Evolutionary conservation across 2,888 invertebrate genomes (phyloP).

Genomic region (Ectemnius cavifrons): DNA sequence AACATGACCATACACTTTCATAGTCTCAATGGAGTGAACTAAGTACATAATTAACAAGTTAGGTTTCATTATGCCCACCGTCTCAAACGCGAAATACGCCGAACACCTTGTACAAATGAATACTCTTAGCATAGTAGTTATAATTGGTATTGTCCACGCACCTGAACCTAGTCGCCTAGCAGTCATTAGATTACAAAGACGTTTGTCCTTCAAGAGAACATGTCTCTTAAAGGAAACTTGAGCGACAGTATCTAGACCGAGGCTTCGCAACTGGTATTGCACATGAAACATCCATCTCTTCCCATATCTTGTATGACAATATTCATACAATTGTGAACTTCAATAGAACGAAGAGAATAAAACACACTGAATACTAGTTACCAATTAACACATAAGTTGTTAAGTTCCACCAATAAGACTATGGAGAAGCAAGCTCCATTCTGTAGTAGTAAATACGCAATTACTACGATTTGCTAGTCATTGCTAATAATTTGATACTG

Average conservation of each 20-base stretch:
- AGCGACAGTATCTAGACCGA: conserved; percentile 21
- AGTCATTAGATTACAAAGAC: conserved; percentile 17
- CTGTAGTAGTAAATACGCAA: not conserved
- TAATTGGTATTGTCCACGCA: conserved; percentile 18
- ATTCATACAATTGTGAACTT: not conserved
- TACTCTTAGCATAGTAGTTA: conserved; percentile 19
- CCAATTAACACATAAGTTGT: not conserved
- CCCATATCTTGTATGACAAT: conserved; percentile 21
- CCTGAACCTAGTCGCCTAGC: conserved; percentile 7
- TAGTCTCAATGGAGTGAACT: conserved; percentile 29
- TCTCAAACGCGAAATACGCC: conserved; percentile 33
- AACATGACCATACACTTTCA: conserved; percentile 12
- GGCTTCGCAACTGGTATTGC: conserved; percentile 38
- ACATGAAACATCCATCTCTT: conserved; percentile 23
- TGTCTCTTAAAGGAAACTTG: conserved; percentile 16
- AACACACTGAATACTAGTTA: not conserved
- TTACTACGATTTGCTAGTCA: conserved; percentile 4
- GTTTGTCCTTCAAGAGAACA: conserved; percentile 10
- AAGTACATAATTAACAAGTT: conserved; percentile 46
- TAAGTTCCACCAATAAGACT: conserved; percentile 1
- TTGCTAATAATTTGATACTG: not conserved
- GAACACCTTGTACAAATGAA: conserved; percentile 13
- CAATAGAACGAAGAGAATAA: conserved; percentile 9
- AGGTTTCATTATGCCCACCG: conserved; percentile 10
- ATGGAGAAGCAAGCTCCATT: not conserved